Base-by-base conservation (phyloP, 2,888 invertebrate species). In the Phalangium opilio region DNA sequence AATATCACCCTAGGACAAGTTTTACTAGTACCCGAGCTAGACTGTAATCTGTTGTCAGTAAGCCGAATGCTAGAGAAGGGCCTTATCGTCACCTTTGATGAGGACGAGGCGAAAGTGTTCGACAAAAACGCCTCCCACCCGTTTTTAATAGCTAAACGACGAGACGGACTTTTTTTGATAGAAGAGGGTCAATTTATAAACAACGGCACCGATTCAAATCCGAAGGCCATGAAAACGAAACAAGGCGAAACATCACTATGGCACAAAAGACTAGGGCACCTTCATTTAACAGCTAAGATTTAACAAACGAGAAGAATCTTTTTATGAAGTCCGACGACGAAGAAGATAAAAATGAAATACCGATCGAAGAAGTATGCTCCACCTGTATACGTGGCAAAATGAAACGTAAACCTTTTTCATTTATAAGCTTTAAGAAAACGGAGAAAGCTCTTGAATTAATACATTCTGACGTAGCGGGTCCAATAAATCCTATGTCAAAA, bases 91-190 rank as follows among this genome's bases (percentile, higher is more conserved):
- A 38, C 36, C 33, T 47, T 43, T 36, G 36, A 36, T 14, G 43
- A 43, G 21, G 47, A 32, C 12, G 18, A 47, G n/a, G 47, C 47
- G 7, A 43, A 21, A n/a, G 43, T 47, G n/a, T 43, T 21, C 1
- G 15, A 18, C 3, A 43, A 36, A 5, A 36, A 17, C 27, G 43
- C 42, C n/a, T n/a, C n/a, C n/a, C n/a, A 35, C 1, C 34, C 19
- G 11, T 8, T 46, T 15, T 15, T 46, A 15, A 17, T 20, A 19
- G 46, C 34, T 14, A 19, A 19, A 32, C 41, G 38, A 34, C 41
- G 21, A 35, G 42, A 42, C 33, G 35, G 35, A 42, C 46, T 44
- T 3, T 46, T 35, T 15, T 36, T 46, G 5, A 10, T 41, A 5
- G 41, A 42, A 46, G 46, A 46, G 42, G n/a, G n/a, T n/a, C n/a